These are phyloP conservation scores for Lithophane ornitopus DNA, from an alignment of 2,888 invertebrate genomes.

Conservation along the genomic window DNA sequence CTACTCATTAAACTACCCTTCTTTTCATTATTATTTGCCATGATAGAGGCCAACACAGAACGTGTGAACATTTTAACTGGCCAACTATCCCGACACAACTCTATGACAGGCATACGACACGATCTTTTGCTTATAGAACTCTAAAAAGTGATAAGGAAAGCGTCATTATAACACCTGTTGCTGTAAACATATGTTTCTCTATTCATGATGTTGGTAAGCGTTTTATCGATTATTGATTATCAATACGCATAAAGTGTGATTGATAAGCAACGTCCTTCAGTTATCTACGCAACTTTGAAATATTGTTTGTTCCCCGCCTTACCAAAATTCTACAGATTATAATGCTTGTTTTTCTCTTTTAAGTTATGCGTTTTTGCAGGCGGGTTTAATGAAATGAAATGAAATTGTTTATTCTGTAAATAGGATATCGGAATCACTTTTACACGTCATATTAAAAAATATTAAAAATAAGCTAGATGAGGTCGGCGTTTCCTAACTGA, in stretches of 20 bases:
- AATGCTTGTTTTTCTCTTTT: too few species aligned
- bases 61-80: not conserved
- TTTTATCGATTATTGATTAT: not conserved
- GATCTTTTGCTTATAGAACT: not conserved
- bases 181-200: not conserved
- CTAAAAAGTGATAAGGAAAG: not conserved
- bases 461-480: too few species aligned
- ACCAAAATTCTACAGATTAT: too few species aligned
- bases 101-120: not conserved
- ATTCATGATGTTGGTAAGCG: constrained; percentile 5
- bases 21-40: not conserved
- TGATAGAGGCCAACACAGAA: not conserved
- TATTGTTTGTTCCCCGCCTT: too few species aligned
- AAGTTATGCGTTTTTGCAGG: too few species aligned
- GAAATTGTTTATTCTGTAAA: too few species aligned
- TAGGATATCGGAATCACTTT: too few species aligned
- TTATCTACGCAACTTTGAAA: constrained; percentile 10
- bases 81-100: not conserved
- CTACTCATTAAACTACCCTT: too few species aligned
- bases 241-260: not conserved
- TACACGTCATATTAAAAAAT: too few species aligned
- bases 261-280: constrained; percentile 37
- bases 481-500: too few species aligned
- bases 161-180: not conserved
- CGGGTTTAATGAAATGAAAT: too few species aligned